These are phyloP conservation scores for Andrena trimmerana DNA, from an alignment of 2,888 invertebrate genomes.

Conservation along the genomic window DNA sequence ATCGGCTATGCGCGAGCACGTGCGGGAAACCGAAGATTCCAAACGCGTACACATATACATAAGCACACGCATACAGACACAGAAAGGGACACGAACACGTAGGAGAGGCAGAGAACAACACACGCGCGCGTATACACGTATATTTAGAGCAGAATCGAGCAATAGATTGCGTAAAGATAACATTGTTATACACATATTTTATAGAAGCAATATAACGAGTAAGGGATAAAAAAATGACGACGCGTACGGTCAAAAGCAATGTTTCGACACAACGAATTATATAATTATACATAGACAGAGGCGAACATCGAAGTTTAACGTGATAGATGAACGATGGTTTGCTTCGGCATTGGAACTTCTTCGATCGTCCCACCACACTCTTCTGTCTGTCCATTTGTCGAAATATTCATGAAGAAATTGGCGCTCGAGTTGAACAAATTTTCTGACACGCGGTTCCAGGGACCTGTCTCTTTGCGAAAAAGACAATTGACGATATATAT, in stretches of 20 bases:
- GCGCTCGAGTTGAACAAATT: neutral
- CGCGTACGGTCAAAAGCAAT: slow-evolving; percentile 83
- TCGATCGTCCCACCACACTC: slow-evolving; percentile 59
- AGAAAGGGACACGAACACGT: slow-evolving; percentile 5
- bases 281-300: slow-evolving; percentile 77
- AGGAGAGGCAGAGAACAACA: slow-evolving; percentile 15
- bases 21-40: neutral
- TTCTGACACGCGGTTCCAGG: neutral
- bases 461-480: neutral
- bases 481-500: no score
- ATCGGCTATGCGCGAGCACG: slow-evolving; percentile 14
- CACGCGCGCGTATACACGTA: slow-evolving; percentile 45
- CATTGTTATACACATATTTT: slow-evolving; percentile 81
- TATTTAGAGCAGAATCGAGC: slow-evolving; percentile 68
- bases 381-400: slow-evolving; percentile 6
- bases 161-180: slow-evolving; percentile 67
- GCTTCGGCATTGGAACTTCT: slow-evolving; percentile 60
- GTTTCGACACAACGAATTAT: slow-evolving; percentile 85
- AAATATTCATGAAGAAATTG: neutral
- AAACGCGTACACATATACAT: slow-evolving; percentile 12
- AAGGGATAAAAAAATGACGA: slow-evolving; percentile 64
- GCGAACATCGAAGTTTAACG: slow-evolving; percentile 78
- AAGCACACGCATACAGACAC: slow-evolving; percentile 5
- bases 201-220: slow-evolving; percentile 78
- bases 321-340: slow-evolving; percentile 61